phyloP scores from a whole-genome alignment of 23 tunicate species.

The Corella eumyota region DNA sequence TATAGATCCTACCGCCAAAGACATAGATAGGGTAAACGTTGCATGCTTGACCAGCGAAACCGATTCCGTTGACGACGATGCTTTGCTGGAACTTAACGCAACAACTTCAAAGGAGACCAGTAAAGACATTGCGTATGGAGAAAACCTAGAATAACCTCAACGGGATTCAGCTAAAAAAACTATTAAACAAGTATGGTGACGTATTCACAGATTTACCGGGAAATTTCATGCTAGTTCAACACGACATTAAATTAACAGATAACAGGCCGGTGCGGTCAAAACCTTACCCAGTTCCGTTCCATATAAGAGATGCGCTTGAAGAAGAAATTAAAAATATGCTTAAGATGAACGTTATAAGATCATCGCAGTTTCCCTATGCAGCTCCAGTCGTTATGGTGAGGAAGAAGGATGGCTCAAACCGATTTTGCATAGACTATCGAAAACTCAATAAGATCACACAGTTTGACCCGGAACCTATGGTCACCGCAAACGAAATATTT shows the following conservation, averaged over 20 bases:
- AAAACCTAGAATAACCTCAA: not conserved
- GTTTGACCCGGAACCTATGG: conserved; percentile 18
- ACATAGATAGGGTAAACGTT: not conserved
- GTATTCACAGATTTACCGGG: conserved; percentile 15
- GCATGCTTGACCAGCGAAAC: not conserved
- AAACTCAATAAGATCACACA: conserved; percentile 15
- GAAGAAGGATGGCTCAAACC: conserved; percentile 25
- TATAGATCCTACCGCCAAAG: not conserved
- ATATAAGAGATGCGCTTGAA: not conserved
- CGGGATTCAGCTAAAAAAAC: not conserved
- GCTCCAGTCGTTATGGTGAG: conserved; percentile 19
- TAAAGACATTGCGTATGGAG: not conserved
- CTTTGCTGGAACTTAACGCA: conserved; percentile 1
- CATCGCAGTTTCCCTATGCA: conserved; percentile 1
- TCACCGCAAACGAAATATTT: conserved; percentile 6
- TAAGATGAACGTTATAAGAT: not conserved
- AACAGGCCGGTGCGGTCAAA: conserved; percentile 5
- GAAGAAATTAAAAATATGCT: conserved; percentile 1
- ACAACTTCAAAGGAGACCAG: not conserved
- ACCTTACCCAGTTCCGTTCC: conserved; percentile 8
- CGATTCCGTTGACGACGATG: not conserved
- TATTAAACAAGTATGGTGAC: not conserved
- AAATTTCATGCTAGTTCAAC: not conserved
- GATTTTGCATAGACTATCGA: conserved; percentile 19
- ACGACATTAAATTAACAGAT: conserved; percentile 5